These are phyloP conservation scores for Pachycephus smyrnensis DNA, from an alignment of 2,888 invertebrate genomes.

Conservation along the genomic window DNA sequence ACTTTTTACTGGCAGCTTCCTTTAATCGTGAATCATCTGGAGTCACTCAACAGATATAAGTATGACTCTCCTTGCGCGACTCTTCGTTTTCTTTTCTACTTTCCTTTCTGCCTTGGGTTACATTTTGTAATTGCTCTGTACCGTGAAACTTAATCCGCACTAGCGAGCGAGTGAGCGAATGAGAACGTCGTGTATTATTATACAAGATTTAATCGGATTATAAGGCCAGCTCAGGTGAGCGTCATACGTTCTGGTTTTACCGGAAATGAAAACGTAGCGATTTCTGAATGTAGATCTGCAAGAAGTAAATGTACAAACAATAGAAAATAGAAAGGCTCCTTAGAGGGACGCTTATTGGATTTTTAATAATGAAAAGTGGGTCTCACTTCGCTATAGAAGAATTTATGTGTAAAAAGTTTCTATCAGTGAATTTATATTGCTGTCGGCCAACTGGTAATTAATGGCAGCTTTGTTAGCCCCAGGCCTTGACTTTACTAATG, in stretches of 20 bases:
- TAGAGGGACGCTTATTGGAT: background rate
- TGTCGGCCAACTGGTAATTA: background rate
- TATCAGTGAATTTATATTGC: background rate
- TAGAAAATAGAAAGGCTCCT: background rate
- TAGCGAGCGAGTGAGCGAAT: background rate
- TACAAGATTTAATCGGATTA: conserved; percentile 4
- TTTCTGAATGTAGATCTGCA: background rate
- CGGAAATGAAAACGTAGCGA: background rate
- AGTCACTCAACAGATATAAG: background rate
- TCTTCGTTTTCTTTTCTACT: conserved; percentile 7
- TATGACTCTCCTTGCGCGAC: background rate
- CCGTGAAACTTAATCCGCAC: conserved; percentile 1
- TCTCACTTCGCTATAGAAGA: background rate
- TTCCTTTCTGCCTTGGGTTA: conserved; percentile 9
- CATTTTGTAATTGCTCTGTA: conserved; percentile 6
- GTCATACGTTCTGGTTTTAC: background rate
- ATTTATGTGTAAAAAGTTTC: background rate
- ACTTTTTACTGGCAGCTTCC: background rate
- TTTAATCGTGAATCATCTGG: background rate
- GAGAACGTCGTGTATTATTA: background rate
- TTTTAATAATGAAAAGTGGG: background rate
- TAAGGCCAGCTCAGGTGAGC: conserved; percentile 1
- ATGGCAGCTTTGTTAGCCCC: background rate
- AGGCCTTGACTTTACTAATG: background rate
- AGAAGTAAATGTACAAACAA: background rate